Evolutionary conservation across 2,888 invertebrate species (phyloP), one percentile per base, ranked within the genome.

Genomic region (Minunthozetes semirufus): DNA sequence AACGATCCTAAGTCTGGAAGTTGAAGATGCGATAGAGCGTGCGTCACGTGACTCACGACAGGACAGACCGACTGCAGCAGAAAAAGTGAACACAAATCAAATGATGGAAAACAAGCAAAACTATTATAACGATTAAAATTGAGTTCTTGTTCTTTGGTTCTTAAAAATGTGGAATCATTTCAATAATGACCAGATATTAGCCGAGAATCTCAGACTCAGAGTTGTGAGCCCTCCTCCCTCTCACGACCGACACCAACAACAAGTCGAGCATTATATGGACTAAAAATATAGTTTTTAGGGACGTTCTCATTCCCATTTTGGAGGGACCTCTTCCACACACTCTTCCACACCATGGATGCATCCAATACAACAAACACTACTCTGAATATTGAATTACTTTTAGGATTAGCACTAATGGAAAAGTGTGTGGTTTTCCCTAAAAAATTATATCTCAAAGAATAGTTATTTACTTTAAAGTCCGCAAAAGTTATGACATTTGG

Each of bases 401-500:
- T 25, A 13, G 70, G 48, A 48, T 48, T 70, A 48, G 38, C 29
- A 70, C 48, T 70, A 70, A 70, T 70, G 70, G 70, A 46, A 70
- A 70, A 70, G 46, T 22, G 17, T 25, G 70, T 70, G 48, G 17
- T 63, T 42, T 59, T 59, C 11, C 59, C 17, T 66, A 11, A 66
- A 38, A 66, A 38, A 19, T 59, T 27, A 1, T 38, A 66, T 66
- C 29, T 27, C 38, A 66, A 66, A 66, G 33, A 66, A 42, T 38
- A 38, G 33, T 66, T 70, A 70, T 70, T 70, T 70, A 46, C 70
- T 70, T 70, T 19, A 70, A 70, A 19, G 70, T 70, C 70, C 46
- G 48, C 70, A 70, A 70, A n/a, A 70, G 70, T 70, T 70, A 70
- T 70, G 70, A 70, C 70, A 70, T 70, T 70, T 46, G 70, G 48